phyloP scores from a whole-genome alignment of 2,113 vertebrate species.

The Lampris incognitus region DNA sequence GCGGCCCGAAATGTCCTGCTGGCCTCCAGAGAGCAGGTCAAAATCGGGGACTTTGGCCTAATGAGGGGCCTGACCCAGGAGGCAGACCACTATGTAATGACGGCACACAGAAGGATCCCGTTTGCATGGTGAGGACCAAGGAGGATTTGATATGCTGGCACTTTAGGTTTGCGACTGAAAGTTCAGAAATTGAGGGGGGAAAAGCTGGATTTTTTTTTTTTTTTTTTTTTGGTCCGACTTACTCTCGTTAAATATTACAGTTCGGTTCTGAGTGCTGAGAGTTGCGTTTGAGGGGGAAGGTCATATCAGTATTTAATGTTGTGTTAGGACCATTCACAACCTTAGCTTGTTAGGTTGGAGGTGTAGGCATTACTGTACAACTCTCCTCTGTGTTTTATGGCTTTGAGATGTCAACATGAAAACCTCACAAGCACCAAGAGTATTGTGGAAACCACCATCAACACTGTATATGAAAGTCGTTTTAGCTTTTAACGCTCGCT shows the following conservation, averaged over 20 bases:
- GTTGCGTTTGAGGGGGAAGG: too few species aligned
- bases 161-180: neutral
- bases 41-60: constrained; percentile 91
- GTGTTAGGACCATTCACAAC: too few species aligned
- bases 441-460: neutral
- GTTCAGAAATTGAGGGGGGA: neutral
- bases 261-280: too few species aligned
- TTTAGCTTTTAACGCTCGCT: neutral
- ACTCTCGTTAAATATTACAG: too few species aligned
- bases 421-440: neutral
- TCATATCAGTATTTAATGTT: too few species aligned
- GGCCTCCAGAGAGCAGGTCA: constrained; percentile 81
- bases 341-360: too few species aligned
- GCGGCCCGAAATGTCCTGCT: constrained; percentile 89
- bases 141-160: too few species aligned
- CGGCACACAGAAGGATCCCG: constrained; percentile 86
- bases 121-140: constrained; percentile 87
- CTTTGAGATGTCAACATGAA: too few species aligned
- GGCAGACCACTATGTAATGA: constrained; percentile 88
- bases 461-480: too few species aligned
- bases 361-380: too few species aligned
- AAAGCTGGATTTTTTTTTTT: neutral
- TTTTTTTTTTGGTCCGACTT: neutral
- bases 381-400: too few species aligned
- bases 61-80: constrained; percentile 83